Evolutionary conservation across 2,113 vertebrate species (phyloP).

Genomic region (Labeo rohita): DNA sequence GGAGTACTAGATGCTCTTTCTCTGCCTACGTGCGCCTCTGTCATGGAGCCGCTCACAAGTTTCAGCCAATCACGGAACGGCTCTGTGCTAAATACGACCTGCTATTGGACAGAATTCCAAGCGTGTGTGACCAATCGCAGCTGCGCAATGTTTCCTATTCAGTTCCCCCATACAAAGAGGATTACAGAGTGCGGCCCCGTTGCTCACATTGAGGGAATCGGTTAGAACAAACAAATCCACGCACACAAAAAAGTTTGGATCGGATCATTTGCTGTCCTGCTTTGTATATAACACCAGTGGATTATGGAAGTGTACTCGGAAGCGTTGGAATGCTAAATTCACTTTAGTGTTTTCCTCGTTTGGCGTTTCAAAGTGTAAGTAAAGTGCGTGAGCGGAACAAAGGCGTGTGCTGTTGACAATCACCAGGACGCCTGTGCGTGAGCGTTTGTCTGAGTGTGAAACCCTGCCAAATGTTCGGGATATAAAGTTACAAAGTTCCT

Average conservation of each 20-base stretch:
- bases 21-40: conserved; percentile 4
- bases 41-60: not conserved
- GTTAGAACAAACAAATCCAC: conserved; percentile 28
- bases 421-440: conserved; percentile 49
- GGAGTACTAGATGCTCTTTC: conserved; percentile 12
- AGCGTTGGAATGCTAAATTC: conserved; percentile 35
- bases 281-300: conserved; percentile 3
- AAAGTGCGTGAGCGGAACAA: conserved; percentile 63
- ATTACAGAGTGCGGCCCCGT: conserved; percentile 52
- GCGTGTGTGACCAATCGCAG: conserved; percentile 47
- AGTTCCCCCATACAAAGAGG: conserved; percentile 64
- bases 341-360: conserved; percentile 12
- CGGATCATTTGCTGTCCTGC: not conserved
- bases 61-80: conserved; percentile 54
- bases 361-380: conserved; percentile 41
- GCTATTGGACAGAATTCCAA: conserved; percentile 59
- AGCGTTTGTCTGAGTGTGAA: conserved; percentile 29
- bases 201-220: conserved; percentile 12
- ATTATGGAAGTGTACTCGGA: conserved; percentile 11
- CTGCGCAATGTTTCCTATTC: conserved; percentile 56
- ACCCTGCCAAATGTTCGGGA: not conserved
- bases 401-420: conserved; percentile 63
- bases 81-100: conserved; percentile 1
- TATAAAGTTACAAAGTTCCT: conserved; percentile 8
- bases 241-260: conserved; percentile 34